Percentiles rank a stretch among this genome's conserved stretches.
Conservation (phyloP, 37 sponge, comb jelly and placozoan genomes). For the Bolinopsis microptera region DNA sequence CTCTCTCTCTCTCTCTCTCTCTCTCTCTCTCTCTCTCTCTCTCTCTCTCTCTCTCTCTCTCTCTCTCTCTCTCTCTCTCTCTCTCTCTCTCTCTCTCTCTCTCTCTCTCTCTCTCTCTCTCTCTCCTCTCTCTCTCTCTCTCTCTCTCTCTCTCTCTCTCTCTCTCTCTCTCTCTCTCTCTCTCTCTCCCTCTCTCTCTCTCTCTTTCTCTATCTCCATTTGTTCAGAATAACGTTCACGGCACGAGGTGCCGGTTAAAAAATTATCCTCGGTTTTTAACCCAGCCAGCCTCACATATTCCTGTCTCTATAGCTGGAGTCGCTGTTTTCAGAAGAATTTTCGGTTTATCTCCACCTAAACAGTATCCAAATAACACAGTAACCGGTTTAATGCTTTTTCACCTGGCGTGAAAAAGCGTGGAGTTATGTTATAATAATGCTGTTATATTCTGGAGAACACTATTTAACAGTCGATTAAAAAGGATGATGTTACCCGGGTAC, state of each 20-base stretch:
- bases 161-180: constrained; percentile 7
- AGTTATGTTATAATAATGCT: too few species aligned
- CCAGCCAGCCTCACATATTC: too few species aligned
- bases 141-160: constrained; percentile 7
- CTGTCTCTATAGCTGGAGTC: too few species aligned
- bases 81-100: constrained; percentile 7
- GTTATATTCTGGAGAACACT: too few species aligned
- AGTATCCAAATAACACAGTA: too few species aligned
- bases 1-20: constrained; percentile 7
- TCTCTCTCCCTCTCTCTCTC: neutral
- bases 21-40: neutral
- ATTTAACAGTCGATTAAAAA: too few species aligned
- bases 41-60: neutral
- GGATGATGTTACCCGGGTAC: too few species aligned
- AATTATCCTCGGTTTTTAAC: neutral
- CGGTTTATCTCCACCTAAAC: too few species aligned
- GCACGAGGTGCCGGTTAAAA: neutral
- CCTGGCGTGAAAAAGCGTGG: too few species aligned
- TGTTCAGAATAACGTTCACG: neutral
- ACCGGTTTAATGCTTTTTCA: too few species aligned
- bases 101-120: neutral
- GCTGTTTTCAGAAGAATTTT: too few species aligned
- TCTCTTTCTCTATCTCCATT: neutral
- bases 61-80: neutral
- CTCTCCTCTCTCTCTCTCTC: constrained; percentile 7